phyloP scores from a whole-genome alignment of 2,113 vertebrate species.

The Ranitomeya imitator region DNA sequence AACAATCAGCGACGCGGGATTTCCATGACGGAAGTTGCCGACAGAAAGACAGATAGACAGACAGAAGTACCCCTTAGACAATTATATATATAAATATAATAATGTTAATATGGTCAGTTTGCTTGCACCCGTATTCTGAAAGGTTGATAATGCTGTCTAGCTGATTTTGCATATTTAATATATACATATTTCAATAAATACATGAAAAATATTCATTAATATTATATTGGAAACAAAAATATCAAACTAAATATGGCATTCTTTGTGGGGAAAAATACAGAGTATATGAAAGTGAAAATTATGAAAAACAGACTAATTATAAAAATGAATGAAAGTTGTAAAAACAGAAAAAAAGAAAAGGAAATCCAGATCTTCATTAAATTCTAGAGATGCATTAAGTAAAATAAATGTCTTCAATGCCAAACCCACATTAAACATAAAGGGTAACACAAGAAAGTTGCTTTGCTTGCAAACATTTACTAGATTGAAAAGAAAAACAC shows the following conservation, averaged over 20 bases:
- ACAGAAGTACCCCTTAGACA: no score
- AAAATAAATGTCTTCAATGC: slow-evolving; percentile 18
- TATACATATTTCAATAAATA: not conserved
- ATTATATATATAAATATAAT: not conserved
- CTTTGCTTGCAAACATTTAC: slow-evolving; percentile 21
- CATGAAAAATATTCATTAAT: not conserved
- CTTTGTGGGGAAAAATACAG: not conserved
- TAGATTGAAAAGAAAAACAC: slow-evolving; percentile 20
- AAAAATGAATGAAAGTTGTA: slow-evolving; percentile 31
- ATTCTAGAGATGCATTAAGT: slow-evolving; percentile 15
- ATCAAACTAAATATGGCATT: slow-evolving; percentile 8
- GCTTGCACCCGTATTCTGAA: not conserved
- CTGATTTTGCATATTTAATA: not conserved
- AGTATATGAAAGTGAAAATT: not conserved
- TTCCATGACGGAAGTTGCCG: no score
- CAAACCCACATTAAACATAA: slow-evolving; percentile 49
- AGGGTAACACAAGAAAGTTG: slow-evolving; percentile 42
- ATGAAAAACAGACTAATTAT: slow-evolving; percentile 28
- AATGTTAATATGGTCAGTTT: not conserved
- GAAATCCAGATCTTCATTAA: slow-evolving; percentile 54
- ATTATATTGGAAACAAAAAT: not conserved
- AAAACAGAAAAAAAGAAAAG: slow-evolving; percentile 19
- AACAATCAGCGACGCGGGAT: no score
- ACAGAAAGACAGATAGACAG: no score
- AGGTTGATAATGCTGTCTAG: not conserved